Base-by-base conservation (phyloP, 2,888 invertebrate genomes). In the Orchesellides sinensis region DNA sequence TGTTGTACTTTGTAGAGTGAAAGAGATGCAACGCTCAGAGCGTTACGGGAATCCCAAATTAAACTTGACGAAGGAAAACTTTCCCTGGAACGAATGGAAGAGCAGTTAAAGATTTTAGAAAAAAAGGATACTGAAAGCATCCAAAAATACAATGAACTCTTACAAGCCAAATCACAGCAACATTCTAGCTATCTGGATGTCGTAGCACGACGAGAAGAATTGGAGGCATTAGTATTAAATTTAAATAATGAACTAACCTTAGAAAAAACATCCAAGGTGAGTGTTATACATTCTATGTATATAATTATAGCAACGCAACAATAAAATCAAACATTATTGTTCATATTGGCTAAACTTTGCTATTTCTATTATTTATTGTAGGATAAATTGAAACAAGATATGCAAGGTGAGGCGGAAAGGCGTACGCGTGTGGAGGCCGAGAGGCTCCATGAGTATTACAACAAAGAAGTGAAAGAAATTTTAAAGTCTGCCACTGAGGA, bases 391-490 rank as follows among this genome's bases (percentile, higher is more conserved):
- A 75, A 75, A 35, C 49, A 66, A 63, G 78, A 83, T 19, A 35
- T 85, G 29, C 68, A 83, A 23, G 69, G 56, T 47, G 80, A 83
- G 21, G 68, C 84, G 10, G 79, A 84, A 14, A 61, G 74, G 21
- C 72, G 74, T 68, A 54, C 83, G 27, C 80, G 83, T 19, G 79
- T 80, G 23, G 86, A 88, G 56, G 66, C 83, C 0, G 86, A 87
- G 12, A 75, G 83, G 72, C 84, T 88, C 4, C 87, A 88, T 47
- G 78, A 69, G 2, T 88, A 87, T 63, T 87, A 87, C 49, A 86
- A 85, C 25, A 61, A 32, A 8, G 86, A 88, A 63, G 78, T 88
- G 1, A 83, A 87, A 61, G 86, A 85, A 56, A 83, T 84, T 40
- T 52, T 87, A 10, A 82, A 77, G 27, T 66, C 77, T 0, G 86